These are phyloP conservation scores for Tupiocoris notatus DNA, from an alignment of 2,888 invertebrate species.

Conservation along the genomic window DNA sequence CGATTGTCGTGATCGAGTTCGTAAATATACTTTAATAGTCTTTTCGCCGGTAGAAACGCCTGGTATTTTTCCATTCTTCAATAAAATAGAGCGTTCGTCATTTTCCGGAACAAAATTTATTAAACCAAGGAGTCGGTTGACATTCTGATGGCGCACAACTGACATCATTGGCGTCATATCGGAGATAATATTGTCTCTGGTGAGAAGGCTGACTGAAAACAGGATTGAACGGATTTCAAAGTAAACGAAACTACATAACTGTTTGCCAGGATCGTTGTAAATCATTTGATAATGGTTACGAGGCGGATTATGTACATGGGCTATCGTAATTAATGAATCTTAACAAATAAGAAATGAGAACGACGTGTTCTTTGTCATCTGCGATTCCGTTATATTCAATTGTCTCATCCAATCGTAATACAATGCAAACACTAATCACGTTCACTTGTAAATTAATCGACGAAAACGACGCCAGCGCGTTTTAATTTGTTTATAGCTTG, in stretches of 20 bases:
- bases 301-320: constrained; percentile 31
- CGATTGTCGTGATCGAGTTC: too few species aligned
- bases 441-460: neutral
- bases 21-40: too few species aligned
- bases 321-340: constrained; percentile 31
- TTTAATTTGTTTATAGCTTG: neutral
- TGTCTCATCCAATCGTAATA: constrained; percentile 20
- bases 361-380: constrained; percentile 13
- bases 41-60: too few species aligned
- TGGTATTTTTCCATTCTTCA: too few species aligned
- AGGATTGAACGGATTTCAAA: constrained; percentile 32
- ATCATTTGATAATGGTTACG: constrained; percentile 27
- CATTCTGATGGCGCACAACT: too few species aligned
- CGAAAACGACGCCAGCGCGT: neutral
- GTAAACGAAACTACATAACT: constrained; percentile 26
- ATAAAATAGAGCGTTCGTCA: too few species aligned
- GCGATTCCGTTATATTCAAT: constrained; percentile 11
- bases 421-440: constrained; percentile 7
- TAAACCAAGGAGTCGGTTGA: too few species aligned
- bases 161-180: neutral
- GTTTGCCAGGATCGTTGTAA: constrained; percentile 26
- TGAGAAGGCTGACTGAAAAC: neutral
- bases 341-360: constrained; percentile 33
- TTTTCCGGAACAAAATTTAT: too few species aligned
- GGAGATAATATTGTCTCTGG: neutral